phyloP scores from a whole-genome alignment of 2,888 invertebrate genomes.

The Scaptomyza flava region DNA sequence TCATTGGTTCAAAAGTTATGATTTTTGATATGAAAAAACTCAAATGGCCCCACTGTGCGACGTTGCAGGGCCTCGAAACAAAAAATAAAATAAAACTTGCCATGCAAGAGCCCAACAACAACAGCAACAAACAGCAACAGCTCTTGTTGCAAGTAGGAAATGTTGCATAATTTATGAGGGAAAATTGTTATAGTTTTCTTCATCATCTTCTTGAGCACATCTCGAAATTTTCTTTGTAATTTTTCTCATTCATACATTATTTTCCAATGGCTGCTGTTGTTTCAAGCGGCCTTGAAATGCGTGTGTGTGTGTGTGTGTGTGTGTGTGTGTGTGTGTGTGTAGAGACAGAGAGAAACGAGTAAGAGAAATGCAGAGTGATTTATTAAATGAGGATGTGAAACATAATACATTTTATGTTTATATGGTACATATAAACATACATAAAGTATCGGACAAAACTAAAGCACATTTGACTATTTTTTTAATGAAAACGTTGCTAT shows the following conservation, averaged over 20 bases:
- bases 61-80: constrained; percentile 36
- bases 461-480: too few species aligned
- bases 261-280: constrained; percentile 10
- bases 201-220: background rate
- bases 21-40: too few species aligned
- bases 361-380: background rate
- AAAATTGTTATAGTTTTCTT: constrained; percentile 65
- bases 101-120: constrained; percentile 8
- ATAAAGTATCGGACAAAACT: too few species aligned
- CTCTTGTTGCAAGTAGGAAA: constrained; percentile 67
- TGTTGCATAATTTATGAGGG: constrained; percentile 77
- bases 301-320: constrained; percentile 1
- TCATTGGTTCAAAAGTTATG: too few species aligned
- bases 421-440: too few species aligned
- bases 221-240: constrained; percentile 33
- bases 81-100: background rate
- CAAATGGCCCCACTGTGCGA: too few species aligned
- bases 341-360: background rate
- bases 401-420: background rate
- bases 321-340: constrained; percentile 3
- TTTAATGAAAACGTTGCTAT: too few species aligned
- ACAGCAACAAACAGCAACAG: constrained; percentile 27
- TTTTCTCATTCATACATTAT: constrained; percentile 34
- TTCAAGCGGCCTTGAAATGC: constrained; percentile 46
- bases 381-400: constrained; percentile 6